phyloP scores from a whole-genome alignment of 35 echinoderm and acorn worm genomes.

The Lytechinus pictus region DNA sequence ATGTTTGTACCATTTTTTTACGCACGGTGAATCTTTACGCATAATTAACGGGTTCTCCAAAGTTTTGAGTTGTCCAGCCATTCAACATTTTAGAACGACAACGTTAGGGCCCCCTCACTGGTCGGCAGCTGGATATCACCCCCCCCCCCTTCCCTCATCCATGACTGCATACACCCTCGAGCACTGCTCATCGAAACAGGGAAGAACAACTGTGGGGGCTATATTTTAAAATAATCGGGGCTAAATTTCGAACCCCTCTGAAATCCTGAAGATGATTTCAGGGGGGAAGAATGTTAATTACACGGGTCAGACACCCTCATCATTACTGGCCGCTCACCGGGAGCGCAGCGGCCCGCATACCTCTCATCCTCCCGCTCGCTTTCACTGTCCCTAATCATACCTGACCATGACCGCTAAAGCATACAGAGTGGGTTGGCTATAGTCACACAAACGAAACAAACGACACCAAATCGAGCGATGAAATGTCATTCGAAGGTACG shows the following conservation, averaged over 20 bases:
- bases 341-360: background rate
- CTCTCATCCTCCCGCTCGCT: background rate
- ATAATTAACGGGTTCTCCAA: no score
- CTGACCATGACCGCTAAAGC: conserved; percentile 30
- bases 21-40: no score
- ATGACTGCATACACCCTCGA: background rate
- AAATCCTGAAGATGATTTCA: background rate
- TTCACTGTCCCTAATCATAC: background rate
- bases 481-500: no score
- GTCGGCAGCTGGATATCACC: background rate
- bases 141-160: background rate
- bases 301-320: background rate
- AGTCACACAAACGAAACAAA: background rate
- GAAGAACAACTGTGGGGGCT: background rate
- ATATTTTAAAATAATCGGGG: background rate
- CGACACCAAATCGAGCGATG: no score
- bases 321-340: conserved; percentile 10
- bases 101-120: no score
- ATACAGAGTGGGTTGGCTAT: background rate
- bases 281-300: conserved; percentile 19
- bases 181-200: background rate
- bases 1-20: no score
- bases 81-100: no score
- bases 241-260: background rate
- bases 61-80: no score